phyloP scores from a whole-genome alignment of 2,797 vertebrate genomes.

The Lagorchestes hirsutus region DNA sequence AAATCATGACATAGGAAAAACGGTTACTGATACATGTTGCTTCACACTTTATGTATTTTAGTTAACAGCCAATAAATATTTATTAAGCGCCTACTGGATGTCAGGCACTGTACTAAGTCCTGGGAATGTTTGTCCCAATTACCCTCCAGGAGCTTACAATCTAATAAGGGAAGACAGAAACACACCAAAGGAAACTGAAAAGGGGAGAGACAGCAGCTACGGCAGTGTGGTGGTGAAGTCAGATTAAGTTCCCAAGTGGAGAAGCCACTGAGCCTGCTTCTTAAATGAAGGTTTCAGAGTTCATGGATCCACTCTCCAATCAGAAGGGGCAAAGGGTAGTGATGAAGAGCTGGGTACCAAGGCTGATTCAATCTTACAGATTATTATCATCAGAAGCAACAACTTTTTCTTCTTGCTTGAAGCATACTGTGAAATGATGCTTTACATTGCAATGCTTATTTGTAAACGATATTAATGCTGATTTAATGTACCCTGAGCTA shows the following conservation, averaged over 20 bases:
- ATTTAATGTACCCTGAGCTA: neutral
- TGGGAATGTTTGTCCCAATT: neutral
- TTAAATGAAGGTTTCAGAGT: neutral
- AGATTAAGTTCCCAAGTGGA: neutral
- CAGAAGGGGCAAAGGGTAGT: neutral
- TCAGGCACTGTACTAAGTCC: constrained; percentile 39
- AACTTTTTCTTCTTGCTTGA: neutral
- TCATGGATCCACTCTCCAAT: neutral
- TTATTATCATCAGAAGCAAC: neutral
- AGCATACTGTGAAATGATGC: neutral
- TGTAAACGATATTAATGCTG: neutral
- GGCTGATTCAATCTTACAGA: neutral
- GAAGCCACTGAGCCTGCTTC: neutral
- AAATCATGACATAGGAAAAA: neutral
- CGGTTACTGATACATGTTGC: neutral
- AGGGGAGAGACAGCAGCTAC: neutral
- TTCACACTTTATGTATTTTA: neutral
- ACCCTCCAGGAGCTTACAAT: constrained; percentile 30
- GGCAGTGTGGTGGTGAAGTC: neutral
- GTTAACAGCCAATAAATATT: constrained; percentile 45
- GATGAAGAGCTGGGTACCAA: neutral
- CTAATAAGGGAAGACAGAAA: constrained; percentile 2
- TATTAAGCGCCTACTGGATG: constrained; percentile 7
- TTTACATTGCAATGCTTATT: neutral
- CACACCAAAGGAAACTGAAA: neutral